These are phyloP conservation scores for Entomobrya multifasciata DNA, from an alignment of 2,888 invertebrate species.

Conservation along the genomic window DNA sequence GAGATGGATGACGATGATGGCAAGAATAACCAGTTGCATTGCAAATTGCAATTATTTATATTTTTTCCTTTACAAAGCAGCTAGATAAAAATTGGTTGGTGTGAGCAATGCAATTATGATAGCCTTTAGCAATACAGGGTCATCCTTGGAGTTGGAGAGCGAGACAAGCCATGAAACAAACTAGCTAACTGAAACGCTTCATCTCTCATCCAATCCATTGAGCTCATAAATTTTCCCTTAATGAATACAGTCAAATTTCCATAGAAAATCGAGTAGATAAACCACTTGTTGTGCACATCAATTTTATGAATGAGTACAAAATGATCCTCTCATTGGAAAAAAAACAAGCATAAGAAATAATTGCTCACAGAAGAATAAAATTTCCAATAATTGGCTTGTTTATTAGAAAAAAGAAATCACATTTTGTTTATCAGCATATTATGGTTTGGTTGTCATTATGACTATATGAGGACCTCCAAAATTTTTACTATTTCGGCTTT, in stretches of 20 bases:
- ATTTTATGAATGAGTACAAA: conserved; percentile 35
- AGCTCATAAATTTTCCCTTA: conserved; percentile 56
- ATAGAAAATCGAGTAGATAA: conserved; percentile 40
- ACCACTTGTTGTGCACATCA: background rate
- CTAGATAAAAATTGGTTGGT: no score
- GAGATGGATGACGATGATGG: background rate
- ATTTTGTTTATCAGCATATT: no score
- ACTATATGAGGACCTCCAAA: conserved; percentile 22
- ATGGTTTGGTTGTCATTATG: background rate
- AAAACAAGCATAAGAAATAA: no score
- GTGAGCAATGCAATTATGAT: background rate
- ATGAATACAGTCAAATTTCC: conserved; percentile 57
- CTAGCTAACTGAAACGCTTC: no score
- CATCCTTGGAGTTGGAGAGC: conserved; percentile 57
- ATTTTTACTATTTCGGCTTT: background rate
- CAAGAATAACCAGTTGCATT: conserved; percentile 19
- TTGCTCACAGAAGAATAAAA: no score
- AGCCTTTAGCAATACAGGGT: conserved; percentile 43
- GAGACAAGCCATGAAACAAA: no score
- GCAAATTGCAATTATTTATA: conserved; percentile 17
- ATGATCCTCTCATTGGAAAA: no score
- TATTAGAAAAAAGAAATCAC: conserved; percentile 19
- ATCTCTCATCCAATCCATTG: no score
- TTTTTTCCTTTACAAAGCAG: conserved; percentile 6
- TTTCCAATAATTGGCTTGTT: conserved; percentile 1